These are phyloP conservation scores for Melanerpes formicivorus DNA, from an alignment of 2,113 vertebrate genomes.

Conservation along the genomic window DNA sequence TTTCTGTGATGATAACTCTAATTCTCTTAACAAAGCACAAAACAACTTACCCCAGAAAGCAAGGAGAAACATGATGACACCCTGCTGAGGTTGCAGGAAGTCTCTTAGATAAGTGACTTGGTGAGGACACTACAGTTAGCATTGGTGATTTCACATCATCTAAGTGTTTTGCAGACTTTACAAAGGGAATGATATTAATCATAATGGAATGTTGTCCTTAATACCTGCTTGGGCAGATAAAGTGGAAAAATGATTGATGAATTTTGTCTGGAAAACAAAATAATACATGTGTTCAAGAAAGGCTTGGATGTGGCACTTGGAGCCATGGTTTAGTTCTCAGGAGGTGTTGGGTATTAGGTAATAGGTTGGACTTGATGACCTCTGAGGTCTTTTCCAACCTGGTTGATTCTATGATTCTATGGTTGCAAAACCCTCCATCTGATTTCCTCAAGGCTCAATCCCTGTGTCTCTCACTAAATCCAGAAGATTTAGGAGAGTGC, in stretches of 20 bases:
- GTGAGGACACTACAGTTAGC: not conserved
- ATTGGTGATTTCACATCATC: not conserved
- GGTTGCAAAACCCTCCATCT: not conserved
- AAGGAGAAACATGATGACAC: not conserved
- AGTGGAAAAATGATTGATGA: not conserved
- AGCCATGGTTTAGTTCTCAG: too few relatives aligned
- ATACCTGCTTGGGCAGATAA: not conserved
- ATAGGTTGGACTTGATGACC: too few relatives aligned
- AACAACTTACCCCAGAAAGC: not conserved
- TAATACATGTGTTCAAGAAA: not conserved
- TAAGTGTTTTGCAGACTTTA: not conserved
- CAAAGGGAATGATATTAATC: not conserved
- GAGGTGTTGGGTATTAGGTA: too few relatives aligned
- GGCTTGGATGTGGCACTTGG: too few relatives aligned
- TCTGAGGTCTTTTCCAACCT: too few relatives aligned
- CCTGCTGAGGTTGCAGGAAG: not conserved
- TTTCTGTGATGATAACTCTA: not conserved
- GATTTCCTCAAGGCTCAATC: not conserved
- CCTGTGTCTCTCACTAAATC: not conserved
- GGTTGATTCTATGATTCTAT: too few relatives aligned
- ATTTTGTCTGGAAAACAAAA: not conserved
- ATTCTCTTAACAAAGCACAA: not conserved
- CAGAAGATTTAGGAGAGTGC: not conserved
- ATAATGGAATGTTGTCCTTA: not conserved
- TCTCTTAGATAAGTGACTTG: not conserved